phyloP scores from a whole-genome alignment of 2,888 invertebrate species.

The Clusia tigrina region DNA sequence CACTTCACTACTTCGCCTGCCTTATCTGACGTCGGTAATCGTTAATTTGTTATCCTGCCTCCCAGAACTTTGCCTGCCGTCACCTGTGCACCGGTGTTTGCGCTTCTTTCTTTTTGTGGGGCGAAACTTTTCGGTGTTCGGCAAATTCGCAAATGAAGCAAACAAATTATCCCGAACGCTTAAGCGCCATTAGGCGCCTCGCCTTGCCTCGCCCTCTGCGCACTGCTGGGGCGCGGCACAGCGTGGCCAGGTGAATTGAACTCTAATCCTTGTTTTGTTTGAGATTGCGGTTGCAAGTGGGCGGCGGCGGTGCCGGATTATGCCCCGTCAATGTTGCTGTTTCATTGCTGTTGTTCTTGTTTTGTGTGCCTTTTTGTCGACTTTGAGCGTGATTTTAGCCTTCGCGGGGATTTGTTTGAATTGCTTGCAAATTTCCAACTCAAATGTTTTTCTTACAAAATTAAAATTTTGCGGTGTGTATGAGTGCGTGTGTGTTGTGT shows the following conservation, averaged over 20 bases:
- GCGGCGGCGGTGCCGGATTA: neutral
- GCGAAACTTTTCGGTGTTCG: neutral
- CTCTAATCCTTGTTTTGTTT: neutral
- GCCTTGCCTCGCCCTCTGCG: neutral
- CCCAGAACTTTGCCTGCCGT: neutral
- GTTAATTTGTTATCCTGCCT: neutral
- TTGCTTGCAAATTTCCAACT: neutral
- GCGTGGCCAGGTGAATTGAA: neutral
- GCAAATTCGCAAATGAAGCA: conserved; percentile 11
- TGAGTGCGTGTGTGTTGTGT: neutral
- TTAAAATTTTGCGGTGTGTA: neutral
- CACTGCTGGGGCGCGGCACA: neutral
- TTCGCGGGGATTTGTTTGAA: neutral
- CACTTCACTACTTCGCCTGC: neutral
- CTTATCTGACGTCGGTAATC: neutral
- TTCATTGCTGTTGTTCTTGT: neutral
- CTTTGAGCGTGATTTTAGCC: neutral
- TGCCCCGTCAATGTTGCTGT: neutral
- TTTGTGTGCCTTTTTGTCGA: neutral
- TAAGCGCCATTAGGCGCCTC: neutral
- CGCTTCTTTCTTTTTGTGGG: neutral
- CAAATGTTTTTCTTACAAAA: neutral
- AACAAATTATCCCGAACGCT: conserved; percentile 15
- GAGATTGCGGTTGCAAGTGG: neutral
- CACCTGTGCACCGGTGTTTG: neutral